A percentile compares a stretch with the other conserved stretches of the same genome.
Evolutionary conservation across 2,888 invertebrate species (phyloP).

Genomic region (Spilarctia lutea): DNA sequence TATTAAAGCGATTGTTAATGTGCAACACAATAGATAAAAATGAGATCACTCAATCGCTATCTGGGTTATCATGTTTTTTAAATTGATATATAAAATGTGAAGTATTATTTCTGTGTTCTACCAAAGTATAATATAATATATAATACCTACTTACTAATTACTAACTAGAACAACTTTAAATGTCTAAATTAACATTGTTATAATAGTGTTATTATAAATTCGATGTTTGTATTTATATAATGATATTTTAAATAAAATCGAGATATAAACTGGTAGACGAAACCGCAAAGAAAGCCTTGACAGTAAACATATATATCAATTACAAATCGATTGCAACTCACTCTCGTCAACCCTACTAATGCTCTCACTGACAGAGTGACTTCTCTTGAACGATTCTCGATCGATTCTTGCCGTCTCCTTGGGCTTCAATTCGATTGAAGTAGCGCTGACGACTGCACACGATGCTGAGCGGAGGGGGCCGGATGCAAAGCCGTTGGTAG

Average conservation of each 20-base stretch:
- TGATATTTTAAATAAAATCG: neutral
- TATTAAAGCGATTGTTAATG: neutral
- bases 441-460: conserved; percentile 77
- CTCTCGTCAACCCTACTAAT: conserved; percentile 79
- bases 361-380: conserved; percentile 82
- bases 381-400: conserved; percentile 79
- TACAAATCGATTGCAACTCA: conserved; percentile 56
- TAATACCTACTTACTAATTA: neutral
- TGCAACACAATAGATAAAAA: neutral
- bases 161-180: neutral
- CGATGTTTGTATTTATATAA: neutral
- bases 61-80: neutral
- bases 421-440: conserved; percentile 64
- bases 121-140: neutral
- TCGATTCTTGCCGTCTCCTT: conserved; percentile 63
- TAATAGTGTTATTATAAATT: neutral
- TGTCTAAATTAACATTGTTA: neutral
- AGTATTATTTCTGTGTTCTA: neutral
- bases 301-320: neutral
- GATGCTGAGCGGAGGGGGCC: conserved; percentile 81
- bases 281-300: neutral
- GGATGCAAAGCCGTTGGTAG: conserved; percentile 76
- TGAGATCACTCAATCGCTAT: neutral
- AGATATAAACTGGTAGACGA: neutral
- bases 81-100: neutral